Percentiles rank a stretch among this genome's conserved stretches.
phyloP scores from a whole-genome alignment of 2,888 invertebrate genomes.

The Tyria jacobaeae region DNA sequence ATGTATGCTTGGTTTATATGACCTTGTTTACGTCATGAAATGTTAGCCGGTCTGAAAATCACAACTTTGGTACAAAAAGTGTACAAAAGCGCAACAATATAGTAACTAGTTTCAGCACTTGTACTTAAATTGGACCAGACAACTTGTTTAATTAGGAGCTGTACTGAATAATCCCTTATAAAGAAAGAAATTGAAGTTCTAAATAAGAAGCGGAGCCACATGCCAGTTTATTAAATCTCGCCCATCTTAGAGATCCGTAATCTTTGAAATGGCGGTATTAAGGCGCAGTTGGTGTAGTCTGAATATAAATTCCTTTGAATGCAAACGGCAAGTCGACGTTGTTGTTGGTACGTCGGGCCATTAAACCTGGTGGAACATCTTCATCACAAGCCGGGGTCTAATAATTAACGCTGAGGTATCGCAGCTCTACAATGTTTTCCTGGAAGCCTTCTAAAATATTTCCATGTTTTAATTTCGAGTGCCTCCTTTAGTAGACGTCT shows the following conservation, averaged over 20 bases:
- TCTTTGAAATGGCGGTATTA: conserved; percentile 10
- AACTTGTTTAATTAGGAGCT: neutral
- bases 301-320: conserved; percentile 40
- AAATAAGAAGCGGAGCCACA: neutral
- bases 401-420: conserved; percentile 45
- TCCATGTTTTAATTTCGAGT: conserved; percentile 23
- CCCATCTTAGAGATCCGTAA: conserved; percentile 5
- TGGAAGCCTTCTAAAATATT: conserved; percentile 21
- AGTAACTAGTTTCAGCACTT: too few species aligned
- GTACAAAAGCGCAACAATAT: too few species aligned
- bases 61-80: too few species aligned
- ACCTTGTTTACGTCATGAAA: too few species aligned
- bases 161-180: neutral
- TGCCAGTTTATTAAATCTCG: conserved; percentile 1
- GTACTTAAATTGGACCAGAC: neutral
- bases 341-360: conserved; percentile 29
- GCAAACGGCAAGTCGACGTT: conserved; percentile 23
- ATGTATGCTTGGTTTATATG: too few species aligned
- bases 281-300: conserved; percentile 14
- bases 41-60: too few species aligned
- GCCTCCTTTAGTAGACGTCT: neutral
- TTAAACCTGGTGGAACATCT: conserved; percentile 36
- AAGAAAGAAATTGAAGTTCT: neutral
- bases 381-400: conserved; percentile 46
- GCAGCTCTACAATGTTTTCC: conserved; percentile 25